Conservation (phyloP, 1,140 invertebrate species). For the Brachionus sp. region DNA sequence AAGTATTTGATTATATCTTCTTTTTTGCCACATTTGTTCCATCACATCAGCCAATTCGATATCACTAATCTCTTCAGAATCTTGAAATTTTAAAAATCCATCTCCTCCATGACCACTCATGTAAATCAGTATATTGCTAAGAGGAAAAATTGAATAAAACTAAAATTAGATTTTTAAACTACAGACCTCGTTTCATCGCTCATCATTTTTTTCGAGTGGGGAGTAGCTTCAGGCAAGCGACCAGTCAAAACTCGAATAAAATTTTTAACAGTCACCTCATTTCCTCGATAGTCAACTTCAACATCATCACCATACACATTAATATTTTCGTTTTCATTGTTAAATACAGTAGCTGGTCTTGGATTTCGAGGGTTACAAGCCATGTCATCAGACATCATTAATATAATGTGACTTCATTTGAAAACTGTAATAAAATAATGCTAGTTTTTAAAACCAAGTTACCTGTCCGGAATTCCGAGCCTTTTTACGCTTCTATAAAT, state of each 20-base stretch:
- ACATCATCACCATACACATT: slow-evolving; percentile 99
- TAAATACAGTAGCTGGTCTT: slow-evolving; percentile 88
- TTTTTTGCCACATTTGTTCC: slow-evolving; percentile 99
- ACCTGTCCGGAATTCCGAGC: slow-evolving; percentile 88
- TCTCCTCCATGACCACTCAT: slow-evolving; percentile 86
- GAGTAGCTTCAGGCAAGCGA: slow-evolving; percentile 79
- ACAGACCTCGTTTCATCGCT: slow-evolving; percentile 97
- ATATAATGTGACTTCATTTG: slow-evolving; percentile 69
- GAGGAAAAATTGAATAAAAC: not conserved
- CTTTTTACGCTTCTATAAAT: slow-evolving; percentile 96
- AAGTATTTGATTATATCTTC: slow-evolving; percentile 93
- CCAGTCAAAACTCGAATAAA: slow-evolving; percentile 93
- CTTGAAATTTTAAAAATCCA: slow-evolving; percentile 98
- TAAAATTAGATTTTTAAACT: slow-evolving; percentile 75
- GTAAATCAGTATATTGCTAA: slow-evolving; percentile 36
- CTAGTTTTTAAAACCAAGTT: not conserved
- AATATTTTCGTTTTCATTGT: slow-evolving; percentile 94
- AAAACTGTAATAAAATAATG: slow-evolving; percentile 3
- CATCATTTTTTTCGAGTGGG: slow-evolving; percentile 86
- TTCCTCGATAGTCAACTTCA: slow-evolving; percentile 97
- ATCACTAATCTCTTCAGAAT: slow-evolving; percentile 98
- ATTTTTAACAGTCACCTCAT: slow-evolving; percentile 97
- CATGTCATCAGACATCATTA: slow-evolving; percentile 99
- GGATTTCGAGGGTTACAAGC: slow-evolving; percentile 97
- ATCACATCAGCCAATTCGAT: slow-evolving; percentile 95